Evolutionary conservation across 2,888 invertebrate genomes (phyloP).

Genomic region (Drosophila mayaguana): DNA sequence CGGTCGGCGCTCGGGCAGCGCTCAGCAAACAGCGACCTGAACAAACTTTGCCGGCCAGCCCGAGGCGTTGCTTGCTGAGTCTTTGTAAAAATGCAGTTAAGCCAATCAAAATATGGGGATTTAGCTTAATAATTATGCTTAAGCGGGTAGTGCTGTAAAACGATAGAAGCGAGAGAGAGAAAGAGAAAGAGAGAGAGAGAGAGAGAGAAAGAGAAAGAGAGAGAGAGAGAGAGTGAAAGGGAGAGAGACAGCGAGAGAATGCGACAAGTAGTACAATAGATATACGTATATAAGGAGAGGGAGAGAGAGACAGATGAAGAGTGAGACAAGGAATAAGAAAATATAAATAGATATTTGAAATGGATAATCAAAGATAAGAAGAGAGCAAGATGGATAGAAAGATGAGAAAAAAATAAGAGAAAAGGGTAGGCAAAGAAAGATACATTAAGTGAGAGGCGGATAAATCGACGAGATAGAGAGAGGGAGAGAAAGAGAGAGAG

Average conservation of each 20-base stretch:
- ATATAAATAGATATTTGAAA: no score
- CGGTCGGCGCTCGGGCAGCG: neutral
- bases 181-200: neutral
- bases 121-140: constrained; percentile 6
- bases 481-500: no score
- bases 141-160: neutral
- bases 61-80: constrained; percentile 11
- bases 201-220: neutral
- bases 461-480: no score
- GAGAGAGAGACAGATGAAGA: no score
- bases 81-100: constrained; percentile 9
- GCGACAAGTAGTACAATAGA: no score
- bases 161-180: neutral
- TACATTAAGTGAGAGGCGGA: no score
- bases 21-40: constrained; percentile 16
- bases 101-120: constrained; percentile 11
- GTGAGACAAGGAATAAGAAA: no score
- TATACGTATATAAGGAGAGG: no score
- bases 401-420: no score
- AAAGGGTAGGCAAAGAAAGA: no score
- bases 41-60: constrained; percentile 13
- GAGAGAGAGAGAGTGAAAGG: neutral
- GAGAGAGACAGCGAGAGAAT: neutral
- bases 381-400: no score
- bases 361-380: no score